These are phyloP conservation scores for Molossus alvarezi DNA, from an alignment of 2,797 vertebrate species.

Conservation along the genomic window DNA sequence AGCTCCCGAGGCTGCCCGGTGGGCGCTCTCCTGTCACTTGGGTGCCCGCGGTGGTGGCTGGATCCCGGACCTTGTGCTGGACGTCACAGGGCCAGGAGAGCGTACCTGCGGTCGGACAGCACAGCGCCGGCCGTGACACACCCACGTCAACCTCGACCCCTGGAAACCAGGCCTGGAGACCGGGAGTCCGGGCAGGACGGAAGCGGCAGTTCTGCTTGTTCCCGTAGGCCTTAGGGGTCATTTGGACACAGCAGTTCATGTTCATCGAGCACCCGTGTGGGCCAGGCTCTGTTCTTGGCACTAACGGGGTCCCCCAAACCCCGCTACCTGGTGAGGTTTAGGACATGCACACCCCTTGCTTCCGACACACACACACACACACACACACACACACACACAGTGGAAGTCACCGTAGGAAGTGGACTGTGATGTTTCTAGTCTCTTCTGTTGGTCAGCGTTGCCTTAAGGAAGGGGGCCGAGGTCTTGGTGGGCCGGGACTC, in stretches of 20 bases:
- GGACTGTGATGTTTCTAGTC: rapidly evolving
- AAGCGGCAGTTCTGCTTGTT: no score
- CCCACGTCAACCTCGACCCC: no score
- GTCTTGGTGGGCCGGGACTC: background rate
- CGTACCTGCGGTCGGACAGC: background rate
- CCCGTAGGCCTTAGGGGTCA: no score
- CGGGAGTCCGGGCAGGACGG: no score
- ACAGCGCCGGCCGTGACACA: no score
- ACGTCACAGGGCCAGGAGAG: no score
- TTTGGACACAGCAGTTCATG: no score
- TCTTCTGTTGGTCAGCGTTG: background rate
- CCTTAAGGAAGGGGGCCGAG: background rate
- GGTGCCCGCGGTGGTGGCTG: no score
- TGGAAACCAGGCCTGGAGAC: no score
- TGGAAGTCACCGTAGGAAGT: background rate
- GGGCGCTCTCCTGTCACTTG: background rate
- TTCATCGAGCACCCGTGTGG: rapidly evolving
- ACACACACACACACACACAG: rapidly evolving
- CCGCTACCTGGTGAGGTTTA: rapidly evolving
- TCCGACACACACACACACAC: rapidly evolving
- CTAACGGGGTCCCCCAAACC: background rate
- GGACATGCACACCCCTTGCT: rapidly evolving
- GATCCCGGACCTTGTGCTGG: background rate
- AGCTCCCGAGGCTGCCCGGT: rapidly evolving
- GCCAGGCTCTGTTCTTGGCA: no score